Percentiles rank a stretch among this genome's conserved stretches.
Evolutionary conservation across 2,888 invertebrate genomes (phyloP).

Genomic region (Pocota personata): DNA sequence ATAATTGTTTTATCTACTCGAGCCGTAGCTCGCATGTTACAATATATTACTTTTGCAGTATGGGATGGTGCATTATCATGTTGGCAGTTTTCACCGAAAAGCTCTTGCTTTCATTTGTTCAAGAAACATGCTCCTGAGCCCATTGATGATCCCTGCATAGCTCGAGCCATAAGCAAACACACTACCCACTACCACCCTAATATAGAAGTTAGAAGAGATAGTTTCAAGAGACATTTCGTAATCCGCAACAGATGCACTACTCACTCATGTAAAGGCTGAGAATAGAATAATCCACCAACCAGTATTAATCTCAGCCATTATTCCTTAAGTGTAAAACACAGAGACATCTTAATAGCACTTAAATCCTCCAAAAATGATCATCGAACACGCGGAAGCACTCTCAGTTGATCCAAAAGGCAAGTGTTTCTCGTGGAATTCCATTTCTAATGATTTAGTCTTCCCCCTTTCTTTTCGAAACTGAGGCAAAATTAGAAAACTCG

Average conservation of each 20-base stretch:
- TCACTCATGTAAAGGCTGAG: not conserved
- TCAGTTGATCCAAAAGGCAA: constrained; percentile 22
- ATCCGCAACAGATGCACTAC: not conserved
- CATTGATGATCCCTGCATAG: too few species aligned
- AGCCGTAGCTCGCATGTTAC: too few species aligned
- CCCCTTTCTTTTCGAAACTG: not conserved
- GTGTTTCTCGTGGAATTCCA: not conserved
- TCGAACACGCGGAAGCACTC: constrained; percentile 34
- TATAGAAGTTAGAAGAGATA: too few species aligned
- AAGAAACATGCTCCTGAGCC: too few species aligned
- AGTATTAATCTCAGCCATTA: not conserved
- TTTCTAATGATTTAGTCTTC: not conserved
- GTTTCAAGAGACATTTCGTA: too few species aligned
- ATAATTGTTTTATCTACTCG: too few species aligned
- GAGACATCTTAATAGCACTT: not conserved
- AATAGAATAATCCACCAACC: not conserved
- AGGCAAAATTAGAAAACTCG: constrained; percentile 45
- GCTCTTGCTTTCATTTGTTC: too few species aligned
- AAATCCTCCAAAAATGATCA: constrained; percentile 37
- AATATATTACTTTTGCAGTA: too few species aligned
- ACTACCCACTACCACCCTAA: too few species aligned
- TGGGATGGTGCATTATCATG: too few species aligned
- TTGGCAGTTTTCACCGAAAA: too few species aligned
- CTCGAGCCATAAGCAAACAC: too few species aligned
- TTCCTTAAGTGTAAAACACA: not conserved